Evolutionary conservation across 2,797 vertebrate species (phyloP), one percentile per base, ranked within the genome.

Genomic region (Ceyx erithaca): DNA sequence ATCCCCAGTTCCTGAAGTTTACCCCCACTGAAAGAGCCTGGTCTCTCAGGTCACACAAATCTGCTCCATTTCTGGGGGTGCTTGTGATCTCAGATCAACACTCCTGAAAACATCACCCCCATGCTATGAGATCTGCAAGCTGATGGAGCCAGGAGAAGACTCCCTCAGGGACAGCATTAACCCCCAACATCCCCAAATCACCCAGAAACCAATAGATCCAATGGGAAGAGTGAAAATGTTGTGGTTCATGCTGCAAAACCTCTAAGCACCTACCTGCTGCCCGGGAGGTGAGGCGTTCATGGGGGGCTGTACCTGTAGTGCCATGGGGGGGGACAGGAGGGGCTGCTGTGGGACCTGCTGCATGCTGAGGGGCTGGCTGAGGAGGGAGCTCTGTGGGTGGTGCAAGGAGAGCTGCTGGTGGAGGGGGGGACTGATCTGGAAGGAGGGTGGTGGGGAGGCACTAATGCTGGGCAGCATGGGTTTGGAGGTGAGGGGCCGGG

Each of bases 241-340:
- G 26, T 1, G 1, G 7, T 37, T 35, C 7, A 3, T 0, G 10
- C 63, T 18, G 19, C 33, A 54, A 37, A 33, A 3, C 17, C n/a
- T 20, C 33, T 5, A 31, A 30, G 30, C 55, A 95, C 98, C 80
- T 68, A 99, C 99, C 99, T 99, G 99, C 96, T 99, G 99, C 89
- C 99, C 98, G 48, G 99, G 98, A 71, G 99, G 99, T 18, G 99
- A 99, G 96, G 99, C 98, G 95, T 98, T 98, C 82, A 98, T 96
- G 6, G 98, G 98, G 95, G 99, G 98, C 96, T 99, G 98, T 88
- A 98, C 98, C 98, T 99, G 99, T 96, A 99, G 98, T 93, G 99
- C 99, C 99, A 99, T 99, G 98, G 99, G 97, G 93, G 99, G 98
- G 89, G 98, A 98, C 97, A 99, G 98, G 98, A 99, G 99, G 94